These are phyloP conservation scores for Criorhina ranunculi DNA, from an alignment of 2,888 invertebrate genomes.

Conservation along the genomic window DNA sequence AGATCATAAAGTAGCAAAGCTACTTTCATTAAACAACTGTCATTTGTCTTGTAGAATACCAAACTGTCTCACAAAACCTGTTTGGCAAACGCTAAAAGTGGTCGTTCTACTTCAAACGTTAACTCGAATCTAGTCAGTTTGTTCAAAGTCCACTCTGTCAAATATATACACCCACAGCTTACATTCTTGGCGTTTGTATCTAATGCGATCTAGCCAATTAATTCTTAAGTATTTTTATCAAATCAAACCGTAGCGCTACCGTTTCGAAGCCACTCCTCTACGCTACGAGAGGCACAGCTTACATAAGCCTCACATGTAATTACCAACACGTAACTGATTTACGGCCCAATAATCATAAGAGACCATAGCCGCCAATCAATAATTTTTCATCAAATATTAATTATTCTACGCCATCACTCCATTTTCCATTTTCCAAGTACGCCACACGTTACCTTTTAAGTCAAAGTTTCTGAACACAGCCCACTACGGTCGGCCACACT, in stretches of 20 bases:
- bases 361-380: conserved; percentile 61
- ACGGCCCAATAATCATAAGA: conserved; percentile 61
- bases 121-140: too few species aligned
- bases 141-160: background rate
- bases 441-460: conserved; percentile 19
- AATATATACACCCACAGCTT: background rate
- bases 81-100: too few species aligned
- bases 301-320: conserved; percentile 36
- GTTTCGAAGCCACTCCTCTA: conserved; percentile 15
- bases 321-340: conserved; percentile 48
- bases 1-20: too few species aligned
- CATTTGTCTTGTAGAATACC: too few species aligned
- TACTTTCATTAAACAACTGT: too few species aligned
- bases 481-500: conserved; percentile 22
- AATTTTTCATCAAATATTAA: conserved; percentile 62
- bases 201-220: background rate
- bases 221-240: background rate
- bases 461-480: conserved; percentile 32
- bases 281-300: too few species aligned
- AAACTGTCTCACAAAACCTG: too few species aligned
- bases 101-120: too few species aligned
- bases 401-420: conserved; percentile 53
- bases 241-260: conserved; percentile 15
- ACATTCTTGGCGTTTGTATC: background rate
- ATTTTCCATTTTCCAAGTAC: conserved; percentile 20